Conservation (phyloP, 2,113 vertebrate species). For the Dipodomys merriami region DNA sequence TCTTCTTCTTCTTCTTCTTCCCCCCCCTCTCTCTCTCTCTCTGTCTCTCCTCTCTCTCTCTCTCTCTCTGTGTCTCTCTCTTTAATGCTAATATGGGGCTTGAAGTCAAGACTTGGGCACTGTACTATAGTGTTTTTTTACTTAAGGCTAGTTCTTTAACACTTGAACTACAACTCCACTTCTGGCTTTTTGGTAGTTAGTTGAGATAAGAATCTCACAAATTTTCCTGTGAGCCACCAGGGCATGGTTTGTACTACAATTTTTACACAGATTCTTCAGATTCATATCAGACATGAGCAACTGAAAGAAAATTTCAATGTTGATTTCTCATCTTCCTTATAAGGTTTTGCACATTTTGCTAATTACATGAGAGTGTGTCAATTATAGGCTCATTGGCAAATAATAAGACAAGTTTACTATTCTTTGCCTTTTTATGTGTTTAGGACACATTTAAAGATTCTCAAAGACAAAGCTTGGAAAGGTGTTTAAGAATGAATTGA, state of each 20-base stretch:
- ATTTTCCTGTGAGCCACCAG: no score
- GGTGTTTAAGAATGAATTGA: not conserved
- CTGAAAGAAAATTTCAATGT: not conserved
- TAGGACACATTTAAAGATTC: not conserved
- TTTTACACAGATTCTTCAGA: not conserved
- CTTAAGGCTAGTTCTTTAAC: no score
- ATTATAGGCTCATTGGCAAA: not conserved
- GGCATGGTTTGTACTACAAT: not conserved
- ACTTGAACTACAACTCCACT: no score
- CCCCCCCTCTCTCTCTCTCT: no score
- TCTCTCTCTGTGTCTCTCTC: no score
- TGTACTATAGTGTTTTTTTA: no score
- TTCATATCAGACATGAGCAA: not conserved
- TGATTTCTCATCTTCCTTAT: not conserved
- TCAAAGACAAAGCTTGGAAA: conserved; percentile 2
- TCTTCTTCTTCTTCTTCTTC: no score
- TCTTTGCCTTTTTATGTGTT: not conserved
- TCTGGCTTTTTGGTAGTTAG: no score
- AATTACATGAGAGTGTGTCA: not conserved
- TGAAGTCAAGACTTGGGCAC: no score
- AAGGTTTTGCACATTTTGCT: not conserved
- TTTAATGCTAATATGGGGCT: no score
- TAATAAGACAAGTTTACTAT: not conserved
- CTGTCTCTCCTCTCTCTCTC: no score
- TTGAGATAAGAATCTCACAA: no score